Percentiles rank a stretch among this genome's conserved stretches.
Conservation (phyloP, 1,140 invertebrate genomes). For the Bombyx mori region ASM3026992v2 NC_085113.1:10917501-10918000, state of each 20-base stretch:
- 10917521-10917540: too few species aligned
- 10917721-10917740: too few species aligned
- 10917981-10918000: conserved; percentile 17
- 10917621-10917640: background rate
- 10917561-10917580: too few species aligned
- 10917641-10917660: too few species aligned
- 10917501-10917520: background rate
- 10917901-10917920: conserved; percentile 20
- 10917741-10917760: conserved; percentile 17
- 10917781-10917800: conserved; percentile 43
- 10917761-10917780: conserved; percentile 27
- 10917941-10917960: conserved; percentile 16
- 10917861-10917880: conserved; percentile 31
- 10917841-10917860: conserved; percentile 15
- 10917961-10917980: conserved; percentile 21
- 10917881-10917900: conserved; percentile 48
- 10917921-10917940: conserved; percentile 17
- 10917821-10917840: conserved; percentile 43
- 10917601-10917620: too few species aligned
- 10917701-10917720: background rate
- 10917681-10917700: background rate
- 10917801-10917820: conserved; percentile 28
- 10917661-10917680: too few species aligned
- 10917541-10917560: too few species aligned
- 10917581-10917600: too few species aligned